A percentile compares a stretch with the other conserved stretches of the same genome.
Conservation (phyloP, 2,888 invertebrate genomes). For the Synanthedon myopaeformis region DNA sequence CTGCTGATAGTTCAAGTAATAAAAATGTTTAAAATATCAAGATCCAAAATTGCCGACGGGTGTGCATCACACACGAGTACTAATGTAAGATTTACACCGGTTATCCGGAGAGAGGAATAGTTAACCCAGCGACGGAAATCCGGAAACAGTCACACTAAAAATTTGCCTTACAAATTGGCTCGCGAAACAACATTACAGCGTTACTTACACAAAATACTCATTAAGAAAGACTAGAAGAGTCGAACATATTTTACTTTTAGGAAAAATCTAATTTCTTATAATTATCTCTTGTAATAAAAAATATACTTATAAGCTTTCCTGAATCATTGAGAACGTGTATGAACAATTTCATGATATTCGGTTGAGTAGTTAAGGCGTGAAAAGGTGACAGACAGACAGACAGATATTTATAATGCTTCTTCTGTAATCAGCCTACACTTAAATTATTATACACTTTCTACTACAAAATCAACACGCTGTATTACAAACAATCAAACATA, state of each 20-base stretch:
- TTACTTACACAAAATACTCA: neutral
- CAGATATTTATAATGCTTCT: too few species aligned
- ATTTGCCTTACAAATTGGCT: constrained; percentile 48
- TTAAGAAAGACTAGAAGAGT: too few species aligned
- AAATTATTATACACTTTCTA: neutral
- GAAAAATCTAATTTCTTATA: neutral
- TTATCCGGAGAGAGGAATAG: constrained; percentile 53
- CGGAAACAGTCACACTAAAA: constrained; percentile 43
- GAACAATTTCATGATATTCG: too few species aligned
- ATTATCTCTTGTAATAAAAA: too few species aligned
- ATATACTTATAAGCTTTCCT: too few species aligned
- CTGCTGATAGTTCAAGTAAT: too few species aligned
- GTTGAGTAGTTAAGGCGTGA: too few species aligned
- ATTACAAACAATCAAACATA: neutral
- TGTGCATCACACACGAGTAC: constrained; percentile 28
- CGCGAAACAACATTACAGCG: constrained; percentile 6
- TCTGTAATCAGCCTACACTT: too few species aligned
- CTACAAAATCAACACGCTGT: neutral
- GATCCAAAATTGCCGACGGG: constrained; percentile 5
- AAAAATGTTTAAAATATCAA: too few species aligned
- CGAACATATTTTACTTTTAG: too few species aligned
- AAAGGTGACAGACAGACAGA: too few species aligned
- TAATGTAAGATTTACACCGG: constrained; percentile 65
- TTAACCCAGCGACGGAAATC: constrained; percentile 43
- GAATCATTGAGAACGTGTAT: too few species aligned